Evolutionary conservation across 2,888 invertebrate genomes (phyloP), one percentile per base, ranked within the genome.

Genomic region (Plagodis dolabraria): DNA sequence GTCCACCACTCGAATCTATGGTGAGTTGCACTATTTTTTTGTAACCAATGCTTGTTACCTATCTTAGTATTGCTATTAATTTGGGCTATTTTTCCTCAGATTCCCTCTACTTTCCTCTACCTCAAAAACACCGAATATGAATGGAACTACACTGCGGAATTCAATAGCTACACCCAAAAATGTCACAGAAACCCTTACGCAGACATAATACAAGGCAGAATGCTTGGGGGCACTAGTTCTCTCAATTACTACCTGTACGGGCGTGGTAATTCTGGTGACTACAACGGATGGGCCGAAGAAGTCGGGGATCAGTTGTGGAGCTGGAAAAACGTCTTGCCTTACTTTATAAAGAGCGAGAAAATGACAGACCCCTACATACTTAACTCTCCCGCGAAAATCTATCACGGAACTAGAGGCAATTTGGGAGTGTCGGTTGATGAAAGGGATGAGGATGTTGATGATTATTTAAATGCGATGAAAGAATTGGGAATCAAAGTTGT

Each of bases 241-340:
- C 33, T 46, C 6, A 11, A 33, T 22, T 36, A 12, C 12, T 6
- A 12, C 6, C 11, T 9, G 9, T 43, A 9, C 12, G 12, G 12
- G 0, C 11, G 47, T 5, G 47, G 47, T 0, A 10, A 12, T 7
- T 2, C 35, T 5, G 1, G 36, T 2, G 47, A 47, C 9, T 47
- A 10, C 7, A 7, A 8, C 0, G 0, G 4, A 5, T 66, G 67
- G 65, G 65, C 60, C 1, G 38, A 59, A 22, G 49, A 49, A 5
- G 10, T 55, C 33, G 34, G 60, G 8, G 63, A 71, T 9, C 7
- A 47, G 0, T 36, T 43, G 2, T 70, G 67, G 70, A 47, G 11
- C 2, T 70, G 48, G 10, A n/a, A 54, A 5, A 49, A 53, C 0
- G 35, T 69, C 5, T 53, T 60, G 6, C 49, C 52, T 6, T 69